Conservation (phyloP, 2,113 vertebrate genomes). For the Phrynosoma platyrhinos region DNA sequence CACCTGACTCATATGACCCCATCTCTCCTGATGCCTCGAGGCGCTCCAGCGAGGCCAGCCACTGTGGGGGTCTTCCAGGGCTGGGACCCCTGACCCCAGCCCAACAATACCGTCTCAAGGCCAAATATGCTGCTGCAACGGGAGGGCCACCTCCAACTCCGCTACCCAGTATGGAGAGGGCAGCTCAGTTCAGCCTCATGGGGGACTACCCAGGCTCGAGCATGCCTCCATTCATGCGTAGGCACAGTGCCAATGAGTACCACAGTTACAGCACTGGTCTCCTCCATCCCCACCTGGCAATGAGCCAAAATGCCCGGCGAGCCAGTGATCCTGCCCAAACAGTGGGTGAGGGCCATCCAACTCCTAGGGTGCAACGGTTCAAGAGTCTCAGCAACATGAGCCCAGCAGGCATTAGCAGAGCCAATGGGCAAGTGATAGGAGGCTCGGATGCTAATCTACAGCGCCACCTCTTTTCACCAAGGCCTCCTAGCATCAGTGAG, state of each 20-base stretch:
- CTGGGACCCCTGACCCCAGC: slow-evolving; percentile 86
- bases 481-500: slow-evolving; percentile 91
- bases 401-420: slow-evolving; percentile 73
- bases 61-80: slow-evolving; percentile 78
- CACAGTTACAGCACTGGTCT: slow-evolving; percentile 81
- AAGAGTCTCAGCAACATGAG: slow-evolving; percentile 87
- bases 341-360: slow-evolving; percentile 73
- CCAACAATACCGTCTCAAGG: slow-evolving; percentile 92
- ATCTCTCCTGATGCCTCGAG: slow-evolving; percentile 80
- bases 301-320: slow-evolving; percentile 79
- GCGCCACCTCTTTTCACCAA: slow-evolving; percentile 87
- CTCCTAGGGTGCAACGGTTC: slow-evolving; percentile 86
- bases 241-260: slow-evolving; percentile 82
- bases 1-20: slow-evolving; percentile 73
- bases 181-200: slow-evolving; percentile 52
- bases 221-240: slow-evolving; percentile 76
- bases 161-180: slow-evolving; percentile 81
- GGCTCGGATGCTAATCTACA: slow-evolving; percentile 81
- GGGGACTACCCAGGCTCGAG: slow-evolving; percentile 76
- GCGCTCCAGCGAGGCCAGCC: slow-evolving; percentile 72
- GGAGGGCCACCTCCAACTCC: slow-evolving; percentile 89
- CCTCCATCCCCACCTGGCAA: slow-evolving; percentile 78
- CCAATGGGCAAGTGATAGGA: slow-evolving; percentile 72
- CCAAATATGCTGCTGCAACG: slow-evolving; percentile 90
- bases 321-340: slow-evolving; percentile 91